These are phyloP conservation scores for Aleiodes alternator DNA, from an alignment of 2,888 invertebrate genomes.

Conservation along the genomic window DNA sequence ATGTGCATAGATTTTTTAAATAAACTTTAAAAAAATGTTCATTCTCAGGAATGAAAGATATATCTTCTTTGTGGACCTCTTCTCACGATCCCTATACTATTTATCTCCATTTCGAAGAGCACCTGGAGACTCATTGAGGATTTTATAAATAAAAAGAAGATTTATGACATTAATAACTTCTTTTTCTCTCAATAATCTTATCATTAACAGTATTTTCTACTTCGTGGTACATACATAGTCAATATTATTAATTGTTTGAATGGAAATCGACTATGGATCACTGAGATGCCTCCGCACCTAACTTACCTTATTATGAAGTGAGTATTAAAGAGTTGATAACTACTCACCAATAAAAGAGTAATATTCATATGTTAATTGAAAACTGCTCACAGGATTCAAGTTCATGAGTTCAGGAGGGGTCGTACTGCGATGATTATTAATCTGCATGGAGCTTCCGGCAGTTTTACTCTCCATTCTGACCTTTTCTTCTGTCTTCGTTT, in stretches of 20 bases:
- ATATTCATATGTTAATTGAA: slow-evolving; percentile 18
- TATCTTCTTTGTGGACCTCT: slow-evolving; percentile 38
- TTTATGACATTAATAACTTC: too few relatives aligned
- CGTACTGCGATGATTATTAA: too few relatives aligned
- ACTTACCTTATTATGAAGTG: neutral
- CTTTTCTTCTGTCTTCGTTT: neutral
- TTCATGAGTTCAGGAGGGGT: neutral
- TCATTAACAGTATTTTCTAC: too few relatives aligned
- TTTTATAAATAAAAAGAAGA: too few relatives aligned
- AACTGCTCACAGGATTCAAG: slow-evolving; percentile 6
- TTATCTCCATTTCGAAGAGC: too few relatives aligned
- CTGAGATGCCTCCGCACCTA: neutral
- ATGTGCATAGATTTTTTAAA: too few relatives aligned
- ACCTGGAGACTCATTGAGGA: too few relatives aligned
- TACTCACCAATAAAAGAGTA: slow-evolving; percentile 13
- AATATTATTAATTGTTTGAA: slow-evolving; percentile 4
- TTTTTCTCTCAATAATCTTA: too few relatives aligned
- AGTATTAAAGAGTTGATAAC: slow-evolving; percentile 8
- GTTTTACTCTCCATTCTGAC: slow-evolving; percentile 28
- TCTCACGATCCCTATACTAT: slow-evolving; percentile 13
- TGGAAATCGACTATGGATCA: neutral
- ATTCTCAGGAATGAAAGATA: neutral
- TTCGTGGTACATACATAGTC: neutral
- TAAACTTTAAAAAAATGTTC: slow-evolving; percentile 20
- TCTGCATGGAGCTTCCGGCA: slow-evolving; percentile 13